Percentiles rank a stretch among this genome's conserved stretches.
These are phyloP conservation scores for Nomada flava DNA, from an alignment of 2,888 invertebrate species.

Conservation along the genomic window DNA sequence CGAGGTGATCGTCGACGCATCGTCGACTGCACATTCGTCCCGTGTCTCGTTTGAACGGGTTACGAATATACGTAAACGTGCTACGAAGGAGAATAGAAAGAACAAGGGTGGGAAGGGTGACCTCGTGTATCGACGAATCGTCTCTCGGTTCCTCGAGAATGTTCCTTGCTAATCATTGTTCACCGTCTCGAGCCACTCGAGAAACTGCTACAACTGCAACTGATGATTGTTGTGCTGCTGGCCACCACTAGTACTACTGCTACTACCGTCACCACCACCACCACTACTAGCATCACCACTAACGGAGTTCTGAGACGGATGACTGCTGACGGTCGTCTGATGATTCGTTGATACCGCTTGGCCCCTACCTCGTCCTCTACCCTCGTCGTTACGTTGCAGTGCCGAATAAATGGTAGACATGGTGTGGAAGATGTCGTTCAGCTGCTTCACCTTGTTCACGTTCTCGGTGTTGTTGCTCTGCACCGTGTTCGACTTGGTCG, in stretches of 20 bases:
- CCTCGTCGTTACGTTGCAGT: constrained; percentile 28
- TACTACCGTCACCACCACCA: constrained; percentile 27
- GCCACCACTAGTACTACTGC: constrained; percentile 33
- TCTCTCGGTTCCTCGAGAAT: constrained; percentile 63
- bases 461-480: constrained; percentile 56
- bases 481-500: constrained; percentile 64
- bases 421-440: constrained; percentile 44
- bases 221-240: constrained; percentile 54
- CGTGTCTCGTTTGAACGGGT: too few relatives aligned
- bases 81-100: background rate
- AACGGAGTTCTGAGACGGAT: constrained; percentile 54
- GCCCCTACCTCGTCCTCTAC: background rate
- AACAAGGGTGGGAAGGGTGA: constrained; percentile 44
- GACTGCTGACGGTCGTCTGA: constrained; percentile 40
- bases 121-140: constrained; percentile 67
- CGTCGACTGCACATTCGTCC: constrained; percentile 2
- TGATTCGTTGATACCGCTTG: constrained; percentile 28
- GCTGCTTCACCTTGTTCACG: constrained; percentile 42
- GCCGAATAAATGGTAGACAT: constrained; percentile 42
- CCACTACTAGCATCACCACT: constrained; percentile 39
- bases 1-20: constrained; percentile 6
- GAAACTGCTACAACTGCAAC: constrained; percentile 40
- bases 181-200: constrained; percentile 67
- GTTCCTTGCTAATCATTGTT: constrained; percentile 69
- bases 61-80: background rate